These are phyloP conservation scores for Blennius ocellaris DNA, from an alignment of 2,113 vertebrate species.

Conservation along the genomic window DNA sequence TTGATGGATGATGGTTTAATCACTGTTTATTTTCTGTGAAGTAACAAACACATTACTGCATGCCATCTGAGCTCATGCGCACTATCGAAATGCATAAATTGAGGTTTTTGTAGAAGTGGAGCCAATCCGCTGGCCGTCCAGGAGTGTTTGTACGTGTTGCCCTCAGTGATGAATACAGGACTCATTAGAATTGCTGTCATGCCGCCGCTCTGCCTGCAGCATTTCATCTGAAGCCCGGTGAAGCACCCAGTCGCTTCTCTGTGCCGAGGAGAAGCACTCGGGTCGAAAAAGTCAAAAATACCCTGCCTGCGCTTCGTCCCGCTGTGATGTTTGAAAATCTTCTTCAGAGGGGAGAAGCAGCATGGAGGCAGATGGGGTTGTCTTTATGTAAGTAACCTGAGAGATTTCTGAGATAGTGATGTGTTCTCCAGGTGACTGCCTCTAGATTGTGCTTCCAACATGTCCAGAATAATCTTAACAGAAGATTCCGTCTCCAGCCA, in stretches of 20 bases:
- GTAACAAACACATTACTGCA: conserved; percentile 10
- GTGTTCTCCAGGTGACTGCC: conserved; percentile 10
- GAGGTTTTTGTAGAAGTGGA: conserved; percentile 32
- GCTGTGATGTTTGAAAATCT: conserved; percentile 57
- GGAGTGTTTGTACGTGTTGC: conserved; percentile 42
- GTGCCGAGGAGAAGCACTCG: conserved; percentile 18
- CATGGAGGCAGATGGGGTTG: conserved; percentile 56
- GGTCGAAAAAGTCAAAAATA: conserved; percentile 42
- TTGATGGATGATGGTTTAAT: background rate
- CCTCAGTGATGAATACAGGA: conserved; percentile 67
- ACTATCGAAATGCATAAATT: conserved; percentile 2
- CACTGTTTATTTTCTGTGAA: background rate
- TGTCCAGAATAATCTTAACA: conserved; percentile 17
- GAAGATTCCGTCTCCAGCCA: background rate
- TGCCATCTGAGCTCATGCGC: background rate
- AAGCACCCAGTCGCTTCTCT: conserved; percentile 41
- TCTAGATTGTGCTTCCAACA: background rate
- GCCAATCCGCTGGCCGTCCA: conserved; percentile 30
- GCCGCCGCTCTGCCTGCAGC: conserved; percentile 65
- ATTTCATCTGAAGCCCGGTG: conserved; percentile 46
- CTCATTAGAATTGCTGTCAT: conserved; percentile 79
- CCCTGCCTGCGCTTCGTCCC: background rate
- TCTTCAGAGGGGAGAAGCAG: conserved; percentile 49
- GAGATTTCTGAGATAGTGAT: conserved; percentile 19
- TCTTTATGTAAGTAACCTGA: conserved; percentile 65